Conservation (phyloP, 2,113 vertebrate genomes). For the Tympanuchus pallidicinctus region DNA sequence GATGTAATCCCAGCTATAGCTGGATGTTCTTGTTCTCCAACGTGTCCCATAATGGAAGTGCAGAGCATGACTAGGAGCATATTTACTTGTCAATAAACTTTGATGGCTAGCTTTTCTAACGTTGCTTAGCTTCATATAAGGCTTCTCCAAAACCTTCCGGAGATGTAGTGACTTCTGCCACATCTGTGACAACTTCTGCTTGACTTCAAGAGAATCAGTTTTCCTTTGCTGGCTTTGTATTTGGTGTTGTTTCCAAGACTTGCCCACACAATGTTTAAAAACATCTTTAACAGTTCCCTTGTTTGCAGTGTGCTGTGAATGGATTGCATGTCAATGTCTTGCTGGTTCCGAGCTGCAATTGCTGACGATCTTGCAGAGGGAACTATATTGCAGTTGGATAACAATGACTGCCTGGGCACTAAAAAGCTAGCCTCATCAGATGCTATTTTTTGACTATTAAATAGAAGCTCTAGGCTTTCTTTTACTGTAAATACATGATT, state of each 20-base stretch:
- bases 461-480: not conserved
- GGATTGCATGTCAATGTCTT: not conserved
- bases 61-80: not conserved
- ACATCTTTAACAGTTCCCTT: not conserved
- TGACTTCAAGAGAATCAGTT: not conserved
- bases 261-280: not conserved
- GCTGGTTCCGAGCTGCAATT: not conserved
- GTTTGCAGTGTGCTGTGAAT: not conserved
- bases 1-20: not conserved
- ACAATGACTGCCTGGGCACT: not conserved
- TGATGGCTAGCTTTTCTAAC: not conserved
- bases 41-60: not conserved
- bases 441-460: not conserved
- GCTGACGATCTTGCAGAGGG: not conserved
- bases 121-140: not conserved
- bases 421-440: not conserved
- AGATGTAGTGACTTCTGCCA: not conserved
- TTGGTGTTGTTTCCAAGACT: not conserved
- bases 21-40: not conserved
- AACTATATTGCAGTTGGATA: conserved; percentile 8
- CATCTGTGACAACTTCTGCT: not conserved
- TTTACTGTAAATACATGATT: not conserved
- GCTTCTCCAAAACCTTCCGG: not conserved
- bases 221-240: not conserved
- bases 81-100: not conserved